Evolutionary conservation across 2,888 invertebrate species (phyloP).

Genomic region (Trissonchulus latispiculum): DNA sequence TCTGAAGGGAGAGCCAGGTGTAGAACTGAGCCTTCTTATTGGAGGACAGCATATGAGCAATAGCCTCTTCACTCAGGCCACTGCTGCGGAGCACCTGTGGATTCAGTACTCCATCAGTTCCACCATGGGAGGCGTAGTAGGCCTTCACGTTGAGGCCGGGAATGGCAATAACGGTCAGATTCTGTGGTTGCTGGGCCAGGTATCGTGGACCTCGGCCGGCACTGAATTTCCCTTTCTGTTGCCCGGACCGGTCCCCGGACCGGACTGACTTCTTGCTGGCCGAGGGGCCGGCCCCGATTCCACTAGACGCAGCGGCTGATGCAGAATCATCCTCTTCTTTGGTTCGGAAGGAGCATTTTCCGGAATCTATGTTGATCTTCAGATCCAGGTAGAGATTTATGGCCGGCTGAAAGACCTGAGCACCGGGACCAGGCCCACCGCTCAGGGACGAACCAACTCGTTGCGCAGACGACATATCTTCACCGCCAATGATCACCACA

Average conservation of each 20-base stretch:
- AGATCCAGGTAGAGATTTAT: conserved; percentile 92
- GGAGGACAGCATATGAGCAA: conserved; percentile 19
- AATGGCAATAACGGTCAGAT: conserved; percentile 72
- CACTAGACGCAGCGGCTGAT: not conserved
- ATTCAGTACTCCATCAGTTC: not conserved
- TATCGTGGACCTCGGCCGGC: not conserved
- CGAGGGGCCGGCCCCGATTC: not conserved
- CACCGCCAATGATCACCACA: conserved; percentile 9
- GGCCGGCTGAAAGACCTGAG: conserved; percentile 57
- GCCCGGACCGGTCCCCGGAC: no score
- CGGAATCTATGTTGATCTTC: conserved; percentile 88
- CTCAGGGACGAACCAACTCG: not conserved
- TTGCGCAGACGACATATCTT: not conserved
- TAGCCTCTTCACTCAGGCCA: conserved; percentile 12
- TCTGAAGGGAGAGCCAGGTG: conserved; percentile 93
- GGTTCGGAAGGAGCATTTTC: conserved; percentile 90
- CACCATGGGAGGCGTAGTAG: conserved; percentile 33
- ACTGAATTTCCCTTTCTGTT: not conserved
- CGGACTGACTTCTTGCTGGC: not conserved
- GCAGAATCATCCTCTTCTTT: conserved; percentile 53
- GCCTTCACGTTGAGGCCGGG: conserved; percentile 81
- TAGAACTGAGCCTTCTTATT: conserved; percentile 68
- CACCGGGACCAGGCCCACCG: not conserved
- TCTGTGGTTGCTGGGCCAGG: not conserved
- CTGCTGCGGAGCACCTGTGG: not conserved